Evolutionary conservation across 2,888 invertebrate species (phyloP).

Genomic region (Luperina nickerlii): DNA sequence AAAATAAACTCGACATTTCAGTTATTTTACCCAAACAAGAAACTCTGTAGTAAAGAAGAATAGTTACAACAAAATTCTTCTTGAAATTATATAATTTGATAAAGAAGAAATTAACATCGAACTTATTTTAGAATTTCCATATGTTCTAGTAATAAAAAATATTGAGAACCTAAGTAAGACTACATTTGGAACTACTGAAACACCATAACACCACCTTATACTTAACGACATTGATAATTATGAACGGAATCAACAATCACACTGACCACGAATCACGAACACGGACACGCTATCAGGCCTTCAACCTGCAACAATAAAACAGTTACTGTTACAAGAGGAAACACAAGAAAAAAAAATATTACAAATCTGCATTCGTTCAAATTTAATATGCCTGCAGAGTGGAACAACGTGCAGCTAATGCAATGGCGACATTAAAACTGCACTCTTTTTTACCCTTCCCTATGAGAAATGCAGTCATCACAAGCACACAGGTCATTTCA

Average conservation of each 20-base stretch:
- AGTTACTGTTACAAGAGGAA: not conserved
- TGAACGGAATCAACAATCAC: constrained; percentile 34
- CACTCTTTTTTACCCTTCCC: not conserved
- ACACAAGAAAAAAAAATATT: not conserved
- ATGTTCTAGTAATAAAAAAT: constrained; percentile 30
- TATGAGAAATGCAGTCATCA: not conserved
- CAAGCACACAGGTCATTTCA: not conserved
- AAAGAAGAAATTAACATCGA: constrained; percentile 38
- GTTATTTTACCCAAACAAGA: constrained; percentile 20
- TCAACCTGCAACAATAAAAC: constrained; percentile 71
- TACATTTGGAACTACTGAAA: constrained; percentile 52
- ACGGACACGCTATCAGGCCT: constrained; percentile 56
- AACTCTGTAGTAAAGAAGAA: constrained; percentile 31
- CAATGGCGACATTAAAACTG: not conserved
- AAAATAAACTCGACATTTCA: constrained; percentile 34
- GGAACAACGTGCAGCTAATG: no score
- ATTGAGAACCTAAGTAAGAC: constrained; percentile 38
- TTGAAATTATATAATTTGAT: constrained; percentile 41
- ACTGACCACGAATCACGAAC: constrained; percentile 51
- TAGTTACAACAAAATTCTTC: constrained; percentile 26
- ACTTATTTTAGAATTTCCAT: constrained; percentile 27
- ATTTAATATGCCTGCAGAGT: not conserved
- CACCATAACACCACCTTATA: constrained; percentile 11
- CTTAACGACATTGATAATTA: not conserved
- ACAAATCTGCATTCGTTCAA: not conserved